These are phyloP conservation scores for Poecile montanus DNA, from an alignment of 2,797 vertebrate species.

Conservation along the genomic window DNA sequence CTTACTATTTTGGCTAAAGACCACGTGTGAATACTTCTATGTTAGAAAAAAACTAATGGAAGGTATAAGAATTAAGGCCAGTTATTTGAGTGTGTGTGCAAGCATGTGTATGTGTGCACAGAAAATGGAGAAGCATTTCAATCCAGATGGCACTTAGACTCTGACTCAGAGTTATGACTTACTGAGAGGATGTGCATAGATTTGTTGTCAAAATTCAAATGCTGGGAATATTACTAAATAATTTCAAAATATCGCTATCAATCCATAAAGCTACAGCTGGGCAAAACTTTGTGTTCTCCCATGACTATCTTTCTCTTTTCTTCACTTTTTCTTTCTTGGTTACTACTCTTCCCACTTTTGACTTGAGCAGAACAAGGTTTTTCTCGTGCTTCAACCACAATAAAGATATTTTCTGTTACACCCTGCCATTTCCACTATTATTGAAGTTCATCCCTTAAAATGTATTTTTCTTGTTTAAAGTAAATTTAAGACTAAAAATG, in stretches of 20 bases:
- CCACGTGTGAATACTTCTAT: background rate
- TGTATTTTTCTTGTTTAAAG: background rate
- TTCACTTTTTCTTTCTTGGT: background rate
- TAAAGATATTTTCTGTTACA: background rate
- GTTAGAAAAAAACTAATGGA: background rate
- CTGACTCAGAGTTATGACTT: background rate
- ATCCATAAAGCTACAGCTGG: background rate
- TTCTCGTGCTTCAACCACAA: background rate
- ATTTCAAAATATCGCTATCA: background rate
- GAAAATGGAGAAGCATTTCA: background rate
- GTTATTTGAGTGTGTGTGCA: background rate
- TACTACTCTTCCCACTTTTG: background rate
- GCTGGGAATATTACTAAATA: background rate
- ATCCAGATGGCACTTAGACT: background rate
- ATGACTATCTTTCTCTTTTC: background rate
- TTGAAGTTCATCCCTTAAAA: background rate
- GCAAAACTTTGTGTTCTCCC: background rate
- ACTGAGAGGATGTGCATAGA: background rate
- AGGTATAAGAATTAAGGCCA: background rate
- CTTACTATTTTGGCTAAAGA: slow-evolving; percentile 1
- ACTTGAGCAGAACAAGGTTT: background rate
- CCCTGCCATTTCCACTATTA: background rate
- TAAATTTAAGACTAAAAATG: background rate
- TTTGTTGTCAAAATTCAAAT: background rate
- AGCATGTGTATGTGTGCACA: background rate